These are phyloP conservation scores for Seira ritae DNA, from an alignment of 2,888 invertebrate species.

Conservation along the genomic window DNA sequence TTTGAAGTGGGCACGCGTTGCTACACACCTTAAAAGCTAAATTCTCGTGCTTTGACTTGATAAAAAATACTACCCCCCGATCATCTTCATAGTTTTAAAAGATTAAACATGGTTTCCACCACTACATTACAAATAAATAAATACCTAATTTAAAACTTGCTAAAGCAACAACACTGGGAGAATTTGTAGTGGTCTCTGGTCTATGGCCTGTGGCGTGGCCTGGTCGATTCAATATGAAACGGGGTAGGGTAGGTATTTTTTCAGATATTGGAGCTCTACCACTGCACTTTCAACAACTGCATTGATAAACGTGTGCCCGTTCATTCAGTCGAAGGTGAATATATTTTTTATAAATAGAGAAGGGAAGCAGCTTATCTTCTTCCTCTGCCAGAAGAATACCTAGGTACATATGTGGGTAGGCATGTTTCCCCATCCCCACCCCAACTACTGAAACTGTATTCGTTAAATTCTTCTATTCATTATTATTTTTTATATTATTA, in stretches of 20 bases:
- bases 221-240: too few species aligned
- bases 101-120: not conserved
- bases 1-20: constrained; percentile 32
- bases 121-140: not conserved
- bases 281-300: not conserved
- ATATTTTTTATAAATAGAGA: not conserved
- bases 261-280: too few species aligned
- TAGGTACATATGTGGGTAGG: too few species aligned
- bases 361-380: not conserved
- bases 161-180: too few species aligned
- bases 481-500: too few species aligned
- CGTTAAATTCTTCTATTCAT: too few species aligned
- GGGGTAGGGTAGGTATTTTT: too few species aligned
- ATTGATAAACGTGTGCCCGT: constrained; percentile 8
- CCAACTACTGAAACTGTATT: too few species aligned
- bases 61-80: not conserved
- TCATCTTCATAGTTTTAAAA: not conserved
- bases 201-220: too few species aligned
- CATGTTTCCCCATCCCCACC: too few species aligned
- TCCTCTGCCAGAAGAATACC: not conserved
- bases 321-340: not conserved
- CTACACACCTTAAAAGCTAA: constrained; percentile 8
- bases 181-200: too few species aligned
- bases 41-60: constrained; percentile 12
- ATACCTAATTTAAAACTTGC: too few species aligned